Percentiles rank a stretch among this genome's conserved stretches.
Evolutionary conservation across 2,888 invertebrate genomes (phyloP).

Genomic region (Dolichomitus sp.): DNA sequence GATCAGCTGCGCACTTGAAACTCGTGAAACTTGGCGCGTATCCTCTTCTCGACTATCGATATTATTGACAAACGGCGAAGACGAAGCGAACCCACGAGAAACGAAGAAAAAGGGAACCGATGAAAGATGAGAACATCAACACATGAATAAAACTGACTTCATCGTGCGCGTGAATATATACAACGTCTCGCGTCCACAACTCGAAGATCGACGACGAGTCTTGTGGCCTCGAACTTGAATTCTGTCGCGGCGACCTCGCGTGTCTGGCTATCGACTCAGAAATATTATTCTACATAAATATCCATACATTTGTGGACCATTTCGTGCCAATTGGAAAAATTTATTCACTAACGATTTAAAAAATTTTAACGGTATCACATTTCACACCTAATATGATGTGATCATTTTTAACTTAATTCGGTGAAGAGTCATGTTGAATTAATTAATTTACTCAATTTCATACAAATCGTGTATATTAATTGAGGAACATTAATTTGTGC

Average conservation of each 20-base stretch:
- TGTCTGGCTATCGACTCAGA: neutral
- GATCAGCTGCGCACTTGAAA: conserved; percentile 1
- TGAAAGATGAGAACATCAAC: neutral
- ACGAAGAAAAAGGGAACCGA: neutral
- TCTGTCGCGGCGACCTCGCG: conserved; percentile 10
- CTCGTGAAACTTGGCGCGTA: conserved; percentile 1
- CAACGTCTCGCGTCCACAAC: neutral
- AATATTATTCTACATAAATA: conserved; percentile 6
- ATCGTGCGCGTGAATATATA: neutral
- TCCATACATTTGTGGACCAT: conserved; percentile 6
- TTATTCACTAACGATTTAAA: neutral
- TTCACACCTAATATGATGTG: neutral
- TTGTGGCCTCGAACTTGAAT: conserved; percentile 30
- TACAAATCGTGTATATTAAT: neutral
- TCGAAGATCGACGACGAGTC: conserved; percentile 29
- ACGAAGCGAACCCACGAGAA: neutral
- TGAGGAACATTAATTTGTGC: neutral
- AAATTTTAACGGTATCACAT: conserved; percentile 1
- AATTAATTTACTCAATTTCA: neutral
- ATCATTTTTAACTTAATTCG: conserved; percentile 3
- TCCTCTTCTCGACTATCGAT: neutral
- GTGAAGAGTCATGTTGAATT: neutral
- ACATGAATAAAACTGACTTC: conserved; percentile 2
- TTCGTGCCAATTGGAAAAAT: neutral
- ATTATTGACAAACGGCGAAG: neutral